Conservation (phyloP, 2,888 invertebrate species). For the Microctonus aethiopoides region DNA sequence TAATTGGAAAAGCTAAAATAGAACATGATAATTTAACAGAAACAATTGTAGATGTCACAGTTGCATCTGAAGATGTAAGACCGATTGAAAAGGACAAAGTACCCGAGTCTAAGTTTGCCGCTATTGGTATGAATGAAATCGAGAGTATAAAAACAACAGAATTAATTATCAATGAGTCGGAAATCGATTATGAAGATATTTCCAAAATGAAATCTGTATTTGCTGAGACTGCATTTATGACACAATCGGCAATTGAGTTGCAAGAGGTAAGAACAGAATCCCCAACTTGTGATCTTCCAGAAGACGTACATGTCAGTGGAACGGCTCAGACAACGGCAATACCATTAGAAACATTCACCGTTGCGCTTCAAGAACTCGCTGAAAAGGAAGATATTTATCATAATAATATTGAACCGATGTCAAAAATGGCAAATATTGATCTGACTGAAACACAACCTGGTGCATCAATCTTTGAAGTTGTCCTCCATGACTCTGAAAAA, state of each 20-base stretch:
- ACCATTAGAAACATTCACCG: constrained; percentile 62
- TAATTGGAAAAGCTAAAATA: constrained; percentile 66
- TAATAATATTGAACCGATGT: constrained; percentile 60
- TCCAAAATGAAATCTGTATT: constrained; percentile 62
- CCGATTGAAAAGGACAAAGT: constrained; percentile 62
- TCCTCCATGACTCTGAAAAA: constrained; percentile 61
- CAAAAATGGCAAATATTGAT: constrained; percentile 66
- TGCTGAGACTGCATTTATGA: constrained; percentile 67
- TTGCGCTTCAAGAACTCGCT: constrained; percentile 63
- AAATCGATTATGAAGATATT: constrained; percentile 64
- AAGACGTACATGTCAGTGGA: constrained; percentile 61
- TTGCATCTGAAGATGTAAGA: constrained; percentile 70
- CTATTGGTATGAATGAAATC: constrained; percentile 63
- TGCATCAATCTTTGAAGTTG: constrained; percentile 57
- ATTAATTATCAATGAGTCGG: constrained; percentile 68
- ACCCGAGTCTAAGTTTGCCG: constrained; percentile 66
- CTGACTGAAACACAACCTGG: constrained; percentile 59
- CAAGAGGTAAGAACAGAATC: constrained; percentile 68
- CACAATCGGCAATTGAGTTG: constrained; percentile 68
- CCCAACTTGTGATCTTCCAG: constrained; percentile 59
- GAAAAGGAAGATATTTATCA: constrained; percentile 68
- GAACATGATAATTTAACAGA: constrained; percentile 65
- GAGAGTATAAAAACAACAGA: constrained; percentile 69
- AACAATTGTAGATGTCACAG: constrained; percentile 69
- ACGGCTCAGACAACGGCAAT: constrained; percentile 60